Conservation (phyloP, 2,113 vertebrate genomes). For the Anser cygnoides region DNA sequence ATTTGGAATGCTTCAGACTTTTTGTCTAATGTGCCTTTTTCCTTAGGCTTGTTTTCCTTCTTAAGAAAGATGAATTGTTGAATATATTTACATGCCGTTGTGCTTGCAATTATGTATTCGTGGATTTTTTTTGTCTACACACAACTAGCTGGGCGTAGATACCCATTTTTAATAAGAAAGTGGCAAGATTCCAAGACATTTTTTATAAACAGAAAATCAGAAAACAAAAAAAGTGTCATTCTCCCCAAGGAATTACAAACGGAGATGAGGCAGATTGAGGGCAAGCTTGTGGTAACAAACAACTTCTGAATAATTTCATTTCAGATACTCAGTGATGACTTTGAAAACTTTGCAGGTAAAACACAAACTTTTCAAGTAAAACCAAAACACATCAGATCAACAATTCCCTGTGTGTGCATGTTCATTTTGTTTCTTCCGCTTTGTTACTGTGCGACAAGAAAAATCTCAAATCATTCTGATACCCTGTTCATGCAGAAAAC, state of each 20-base stretch:
- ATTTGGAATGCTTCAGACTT: not conserved
- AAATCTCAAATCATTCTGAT: not conserved
- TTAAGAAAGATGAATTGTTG: conserved; percentile 10
- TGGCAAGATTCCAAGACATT: conserved; percentile 33
- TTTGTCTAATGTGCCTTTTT: conserved; percentile 25
- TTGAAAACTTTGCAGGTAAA: conserved; percentile 58
- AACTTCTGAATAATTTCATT: conserved; percentile 50
- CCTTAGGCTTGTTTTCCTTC: not conserved
- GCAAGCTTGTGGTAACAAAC: conserved; percentile 25
- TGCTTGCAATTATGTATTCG: conserved; percentile 9
- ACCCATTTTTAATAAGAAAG: conserved; percentile 50
- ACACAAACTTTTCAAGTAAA: conserved; percentile 7
- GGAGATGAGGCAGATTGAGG: conserved; percentile 42
- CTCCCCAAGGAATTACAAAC: conserved; percentile 33
- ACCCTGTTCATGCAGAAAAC: not conserved
- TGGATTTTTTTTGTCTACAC: not conserved
- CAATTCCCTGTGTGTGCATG: not conserved
- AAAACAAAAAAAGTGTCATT: not conserved
- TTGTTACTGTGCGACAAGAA: not conserved
- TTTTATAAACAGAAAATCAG: no score
- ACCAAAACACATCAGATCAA: not conserved
- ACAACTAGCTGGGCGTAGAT: not conserved
- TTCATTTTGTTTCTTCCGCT: not conserved
- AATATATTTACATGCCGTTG: conserved; percentile 3
- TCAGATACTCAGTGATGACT: conserved; percentile 36